Evolutionary conservation across 2,113 vertebrate species (phyloP), one percentile per base, ranked within the genome.

Genomic region (Neodon shergylaensis): DNA sequence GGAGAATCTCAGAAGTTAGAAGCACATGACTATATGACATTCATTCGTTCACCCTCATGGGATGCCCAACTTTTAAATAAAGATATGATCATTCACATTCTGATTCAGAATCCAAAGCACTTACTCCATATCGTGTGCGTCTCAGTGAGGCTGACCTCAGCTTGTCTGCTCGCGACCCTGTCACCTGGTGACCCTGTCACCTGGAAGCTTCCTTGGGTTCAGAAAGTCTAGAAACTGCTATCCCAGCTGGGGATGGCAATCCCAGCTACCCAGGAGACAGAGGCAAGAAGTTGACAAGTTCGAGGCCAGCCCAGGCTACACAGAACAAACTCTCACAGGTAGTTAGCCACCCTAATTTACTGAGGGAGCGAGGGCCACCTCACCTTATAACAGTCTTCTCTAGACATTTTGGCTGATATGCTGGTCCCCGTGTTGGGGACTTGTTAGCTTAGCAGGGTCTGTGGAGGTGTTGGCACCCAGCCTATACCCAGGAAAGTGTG

Each of bases 1-100:
- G 7, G 14, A n/a, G 95, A 95, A 91, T 77, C 49, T 96, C 96
- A 96, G 89, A 97, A 98, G 95, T 95, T 94, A 63, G 88, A 74
- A 92, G 79, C 63, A 42, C 36, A 49, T 94, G 88, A 94, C 36
- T 91, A 36, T 88, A 76, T 42, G 88, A 97, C 86, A 96, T 94
- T 97, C 82, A 70, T 0, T 8, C 14, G 14, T 88, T 92, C 92
- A 92, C 94, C 95, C 63, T 47, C 83, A 58, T 0, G 68, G 90
- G 87, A 82, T 86, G 33, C 33, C 84, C 65, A 49, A 42, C 22
- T 63, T 31, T 87, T 94, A 65, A 90, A 92, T 82, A 44, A 24
- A 74, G 68, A n/a, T 66, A 54, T 7, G 58, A 58, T 74, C 63
- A 72, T 24, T 28, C 31, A 86, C 0, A 19, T 49, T 0, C 77